Evolutionary conservation across 1,140 invertebrate genomes (phyloP), one percentile per base, ranked within the genome.

Genomic region (Trichoplusia ni): DNA sequence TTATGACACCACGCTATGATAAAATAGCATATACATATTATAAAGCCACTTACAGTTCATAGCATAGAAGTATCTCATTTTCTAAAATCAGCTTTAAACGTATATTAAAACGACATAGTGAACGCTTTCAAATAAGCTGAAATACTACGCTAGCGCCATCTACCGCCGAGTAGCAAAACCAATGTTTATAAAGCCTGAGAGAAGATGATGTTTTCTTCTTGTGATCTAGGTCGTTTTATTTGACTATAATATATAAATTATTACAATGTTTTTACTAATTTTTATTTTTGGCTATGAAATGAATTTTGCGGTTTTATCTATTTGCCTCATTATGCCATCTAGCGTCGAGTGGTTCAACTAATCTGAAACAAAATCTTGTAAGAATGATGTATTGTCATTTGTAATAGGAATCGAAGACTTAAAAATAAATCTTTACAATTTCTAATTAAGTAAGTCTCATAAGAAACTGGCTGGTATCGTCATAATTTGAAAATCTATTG

Each of bases 241-340:
- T 44, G 0, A 44, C n/a, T n/a, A 44, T 1, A 19, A 0, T 44
- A 0, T 14, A 38, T 14, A 38, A 13, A 13, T 38, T 16, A 18
- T 38, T 38, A 0, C 3, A 2, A 0, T 33, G 3, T n/a, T 33
- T n/a, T 6, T 23, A 31, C 25, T 1, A 25, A 29, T 25, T 29
- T 38, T 29, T 31, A n/a, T 47, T 13, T 8, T 31, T 13, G 37
- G n/a, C n/a, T n/a, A n/a, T n/a, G n/a, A n/a, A n/a, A n/a, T n/a
- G n/a, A n/a, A n/a, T n/a, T n/a, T 8, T 16, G 14, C 7, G 7
- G 13, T 46, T 46, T 14, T 25, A 25, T 25, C 9, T 35, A 61
- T 49, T 3, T 29, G 0, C 19, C 6, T 16, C 13, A 0, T 27
- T 59, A 6, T 29, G 78, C 72, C 78, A 82, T 77, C 81, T 83